Percentiles rank a stretch among this genome's conserved stretches.
Conservation (phyloP, 2,888 invertebrate species). For the Zygothrica quintamaculata region DNA sequence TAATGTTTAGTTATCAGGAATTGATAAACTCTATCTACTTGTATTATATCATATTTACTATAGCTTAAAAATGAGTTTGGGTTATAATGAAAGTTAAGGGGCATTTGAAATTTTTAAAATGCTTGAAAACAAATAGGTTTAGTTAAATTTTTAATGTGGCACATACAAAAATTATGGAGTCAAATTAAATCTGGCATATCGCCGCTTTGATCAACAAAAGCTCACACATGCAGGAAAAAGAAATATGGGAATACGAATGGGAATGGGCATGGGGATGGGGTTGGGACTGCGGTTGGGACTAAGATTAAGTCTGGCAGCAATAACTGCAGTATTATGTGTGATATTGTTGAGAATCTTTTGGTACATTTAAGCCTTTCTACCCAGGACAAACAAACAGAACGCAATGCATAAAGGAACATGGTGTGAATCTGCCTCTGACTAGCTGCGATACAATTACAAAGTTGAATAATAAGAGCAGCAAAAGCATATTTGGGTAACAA, state of each 20-base stretch:
- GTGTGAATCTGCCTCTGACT: slow-evolving; percentile 53
- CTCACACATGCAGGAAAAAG: slow-evolving; percentile 39
- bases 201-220: slow-evolving; percentile 55
- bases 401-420: slow-evolving; percentile 23
- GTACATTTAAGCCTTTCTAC: neutral
- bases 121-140: slow-evolving; percentile 52
- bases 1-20: too few species aligned
- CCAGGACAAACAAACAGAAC: neutral
- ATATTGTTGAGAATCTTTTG: slow-evolving; percentile 58
- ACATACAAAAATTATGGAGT: slow-evolving; percentile 37
- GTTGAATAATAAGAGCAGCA: slow-evolving; percentile 33
- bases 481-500: slow-evolving; percentile 27
- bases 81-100: neutral
- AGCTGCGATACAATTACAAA: slow-evolving; percentile 34
- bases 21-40: too few species aligned
- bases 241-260: neutral
- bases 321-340: slow-evolving; percentile 35
- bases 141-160: slow-evolving; percentile 62
- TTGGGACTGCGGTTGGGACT: slow-evolving; percentile 10
- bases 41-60: too few species aligned
- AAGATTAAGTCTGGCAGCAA: slow-evolving; percentile 29
- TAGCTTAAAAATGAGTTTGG: too few species aligned
- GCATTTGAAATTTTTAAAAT: slow-evolving; percentile 48
- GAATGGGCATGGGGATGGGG: slow-evolving; percentile 3
- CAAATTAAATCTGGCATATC: slow-evolving; percentile 78